Evolutionary conservation across 2,797 vertebrate species (phyloP), one percentile per base, ranked within the genome.

Genomic region (Chloroceryle inda): DNA sequence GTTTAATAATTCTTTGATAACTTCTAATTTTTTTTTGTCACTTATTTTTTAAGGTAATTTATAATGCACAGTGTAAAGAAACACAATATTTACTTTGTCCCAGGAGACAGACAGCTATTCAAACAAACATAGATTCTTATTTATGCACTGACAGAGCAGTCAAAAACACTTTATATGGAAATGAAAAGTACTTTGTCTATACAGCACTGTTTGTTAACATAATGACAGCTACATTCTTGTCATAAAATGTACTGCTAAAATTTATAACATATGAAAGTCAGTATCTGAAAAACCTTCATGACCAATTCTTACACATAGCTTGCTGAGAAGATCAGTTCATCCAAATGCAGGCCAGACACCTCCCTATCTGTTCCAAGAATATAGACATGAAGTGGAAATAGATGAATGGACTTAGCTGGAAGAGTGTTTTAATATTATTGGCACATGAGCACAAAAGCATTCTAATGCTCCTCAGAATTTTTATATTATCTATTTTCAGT

Each of bases 151-250:
- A 62, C 23, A 80, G n/a, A 91, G 24, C 38, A 90, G 58, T 94
- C 55, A 89, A 82, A 92, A 94, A 6, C 58, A 75, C 78, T 94
- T 95, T 92, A 79, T 22, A 81, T 62, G 45, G 42, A 95, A 96
- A 95, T 63, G 66, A 13, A 90, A 83, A 77, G 68, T 95, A 56
- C 6, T n/a, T 14, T 91, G 52, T 11, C 83, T 85, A 40, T 44
- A 81, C 7, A 33, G 29, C 2, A 80, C 31, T 64, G 14, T 85
- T 92, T 66, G 26, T 77, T 80, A 92, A 56, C 86, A 77, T 18
- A 92, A 85, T 47, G 26, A 31, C 55, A 92, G 31, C 23, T 84
- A 89, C 21, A 35, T 40, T 19, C 55, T 64, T 82, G 66, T 74
- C 14, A 16, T 53, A 55, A 96, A 89, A 85, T 64, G 94, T 78